A percentile compares a stretch with the other conserved stretches of the same genome.
These are phyloP conservation scores for Allacma fusca DNA, from an alignment of 2,888 invertebrate genomes.

Conservation along the genomic window DNA sequence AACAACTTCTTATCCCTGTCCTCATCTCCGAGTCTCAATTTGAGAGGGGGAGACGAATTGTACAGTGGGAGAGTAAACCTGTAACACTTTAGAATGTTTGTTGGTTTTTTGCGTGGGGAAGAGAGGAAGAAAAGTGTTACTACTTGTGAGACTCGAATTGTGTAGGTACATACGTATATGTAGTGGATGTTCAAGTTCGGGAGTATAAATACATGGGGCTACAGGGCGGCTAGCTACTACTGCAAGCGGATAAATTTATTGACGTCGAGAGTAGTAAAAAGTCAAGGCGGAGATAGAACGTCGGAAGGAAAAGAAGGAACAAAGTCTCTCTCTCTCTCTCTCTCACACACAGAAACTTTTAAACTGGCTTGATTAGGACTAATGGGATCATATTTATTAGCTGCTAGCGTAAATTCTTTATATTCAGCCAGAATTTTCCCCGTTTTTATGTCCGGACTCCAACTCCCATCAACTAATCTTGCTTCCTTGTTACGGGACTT, in stretches of 20 bases:
- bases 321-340: slow-evolving; percentile 6
- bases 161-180: no score
- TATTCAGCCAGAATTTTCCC: slow-evolving; percentile 42
- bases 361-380: slow-evolving; percentile 52
- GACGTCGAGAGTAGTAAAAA: slow-evolving; percentile 28
- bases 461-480: neutral
- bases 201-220: no score
- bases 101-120: no score
- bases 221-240: no score
- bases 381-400: slow-evolving; percentile 52
- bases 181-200: no score
- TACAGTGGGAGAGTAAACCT: no score
- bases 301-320: slow-evolving; percentile 32
- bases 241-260: slow-evolving; percentile 15
- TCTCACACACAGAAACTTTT: neutral
- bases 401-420: slow-evolving; percentile 44
- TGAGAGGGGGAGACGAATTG: neutral
- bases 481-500: neutral
- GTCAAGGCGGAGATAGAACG: slow-evolving; percentile 12
- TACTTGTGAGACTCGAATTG: no score
- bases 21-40: neutral
- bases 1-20: neutral
- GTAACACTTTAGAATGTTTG: no score
- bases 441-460: neutral
- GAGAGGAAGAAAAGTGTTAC: no score